phyloP scores from a whole-genome alignment of 2,797 vertebrate genomes.

The Urocyon cinereoargenteus region DNA sequence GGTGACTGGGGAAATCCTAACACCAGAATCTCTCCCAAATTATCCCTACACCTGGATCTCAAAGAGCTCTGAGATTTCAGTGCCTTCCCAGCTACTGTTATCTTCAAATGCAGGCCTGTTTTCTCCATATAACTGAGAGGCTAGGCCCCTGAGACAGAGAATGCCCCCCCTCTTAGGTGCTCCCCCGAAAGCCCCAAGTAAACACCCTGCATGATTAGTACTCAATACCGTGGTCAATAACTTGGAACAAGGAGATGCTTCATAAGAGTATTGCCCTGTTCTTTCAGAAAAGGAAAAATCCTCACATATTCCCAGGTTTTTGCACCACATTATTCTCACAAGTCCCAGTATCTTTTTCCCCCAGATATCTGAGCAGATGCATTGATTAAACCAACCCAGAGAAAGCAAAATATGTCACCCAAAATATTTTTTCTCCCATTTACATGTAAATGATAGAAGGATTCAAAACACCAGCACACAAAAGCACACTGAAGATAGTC shows the following conservation, averaged over 20 bases:
- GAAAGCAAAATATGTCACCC: not conserved
- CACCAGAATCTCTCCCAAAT: conserved; percentile 19
- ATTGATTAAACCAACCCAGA: not conserved
- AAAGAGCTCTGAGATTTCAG: conserved; percentile 13
- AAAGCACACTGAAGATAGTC: not conserved
- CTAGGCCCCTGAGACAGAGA: not conserved
- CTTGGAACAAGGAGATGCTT: not conserved
- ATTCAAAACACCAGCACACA: not conserved
- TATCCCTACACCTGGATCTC: not conserved
- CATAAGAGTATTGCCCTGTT: not conserved
- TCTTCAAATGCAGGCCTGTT: not conserved
- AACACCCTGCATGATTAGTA: not conserved
- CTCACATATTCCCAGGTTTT: not conserved
- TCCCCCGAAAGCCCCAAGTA: not conserved
- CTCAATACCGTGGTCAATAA: not conserved
- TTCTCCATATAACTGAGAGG: not conserved
- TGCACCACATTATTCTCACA: not conserved
- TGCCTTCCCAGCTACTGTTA: not conserved
- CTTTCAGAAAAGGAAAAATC: conserved; percentile 20
- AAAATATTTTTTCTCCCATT: not conserved
- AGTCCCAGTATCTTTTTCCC: not conserved
- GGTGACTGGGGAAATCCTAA: not conserved
- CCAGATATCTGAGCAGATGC: not conserved
- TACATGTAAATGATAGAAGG: not conserved
- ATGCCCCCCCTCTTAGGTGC: not conserved